Conservation (phyloP, 2,797 vertebrate genomes). For the Gadopsis bispinosus region DNA sequence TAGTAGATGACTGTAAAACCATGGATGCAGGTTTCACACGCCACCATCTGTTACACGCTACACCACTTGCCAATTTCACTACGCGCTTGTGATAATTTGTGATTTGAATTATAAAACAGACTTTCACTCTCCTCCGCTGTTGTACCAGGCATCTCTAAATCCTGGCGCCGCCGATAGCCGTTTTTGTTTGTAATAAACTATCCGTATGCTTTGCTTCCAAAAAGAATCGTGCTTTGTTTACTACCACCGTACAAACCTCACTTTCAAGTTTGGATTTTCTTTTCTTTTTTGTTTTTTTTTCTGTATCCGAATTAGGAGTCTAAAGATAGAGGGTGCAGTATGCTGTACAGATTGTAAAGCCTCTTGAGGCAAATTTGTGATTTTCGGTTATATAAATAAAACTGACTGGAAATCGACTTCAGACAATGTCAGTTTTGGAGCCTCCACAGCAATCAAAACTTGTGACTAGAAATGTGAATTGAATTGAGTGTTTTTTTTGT, state of each 20-base stretch:
- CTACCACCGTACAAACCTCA: background rate
- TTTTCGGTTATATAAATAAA: no score
- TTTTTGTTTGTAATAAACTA: no score
- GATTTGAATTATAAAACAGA: slow-evolving; percentile 14
- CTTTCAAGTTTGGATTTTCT: background rate
- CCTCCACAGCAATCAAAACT: background rate
- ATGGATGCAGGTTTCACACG: slow-evolving; percentile 6
- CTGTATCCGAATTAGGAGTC: no score
- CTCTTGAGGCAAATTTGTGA: no score
- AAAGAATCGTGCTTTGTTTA: background rate
- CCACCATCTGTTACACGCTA: slow-evolving; percentile 3
- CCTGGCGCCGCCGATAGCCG: background rate
- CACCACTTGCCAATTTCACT: background rate
- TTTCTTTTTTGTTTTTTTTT: no score
- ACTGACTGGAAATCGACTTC: background rate
- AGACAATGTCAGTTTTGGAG: background rate
- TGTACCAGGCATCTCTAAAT: background rate
- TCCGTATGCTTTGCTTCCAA: slow-evolving; percentile 2
- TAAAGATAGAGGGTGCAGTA: no score
- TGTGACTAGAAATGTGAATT: background rate
- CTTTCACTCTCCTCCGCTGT: background rate
- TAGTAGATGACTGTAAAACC: background rate
- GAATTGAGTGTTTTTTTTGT: no score
- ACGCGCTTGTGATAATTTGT: background rate
- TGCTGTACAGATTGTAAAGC: no score